Evolutionary conservation across 2,797 vertebrate genomes (phyloP), one percentile per base, ranked within the genome.

Genomic region (Silurus aristotelis): DNA sequence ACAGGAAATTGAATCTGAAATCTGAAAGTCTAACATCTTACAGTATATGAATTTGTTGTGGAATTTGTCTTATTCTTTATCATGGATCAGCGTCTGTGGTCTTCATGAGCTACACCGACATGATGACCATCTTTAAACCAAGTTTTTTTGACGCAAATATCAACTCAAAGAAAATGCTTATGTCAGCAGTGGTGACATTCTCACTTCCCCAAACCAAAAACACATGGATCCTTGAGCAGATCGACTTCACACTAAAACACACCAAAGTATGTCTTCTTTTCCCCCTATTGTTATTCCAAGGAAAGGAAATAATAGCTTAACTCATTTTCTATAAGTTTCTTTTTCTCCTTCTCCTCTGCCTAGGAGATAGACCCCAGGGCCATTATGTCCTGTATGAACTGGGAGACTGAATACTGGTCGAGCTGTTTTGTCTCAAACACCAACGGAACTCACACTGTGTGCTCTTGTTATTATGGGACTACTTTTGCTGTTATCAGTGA

Each of bases 401-500:
- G 93, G 94, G 85, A 90, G 17, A 81, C 85, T 14, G 83, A 80
- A 38, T 25, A 6, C 6, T 93, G 93, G 93, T 91, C 92, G 1
- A 86, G 67, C 0, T 95, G 94, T 55, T 89, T 80, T 80, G 67
- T 91, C 7, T 61, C 85, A 1, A 73, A 25, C 82, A 73, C 91
- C 1, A 61, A 89, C 85, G 90, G 91, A 63, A 94, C 89, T 94
- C 20, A 77, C 48, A 38, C 60, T 38, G 38, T 46, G 12, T 84
- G 83, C 61, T 66, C 27, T 25, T 84, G 94, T 88, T 88, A 88
- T 85, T 93, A 94, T 31, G 91, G 93, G 13, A 93, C 93, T 43
- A 94, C 93, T 2, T 94, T 94, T 14, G 93, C 94, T 71, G 89
- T 95, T 70, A 93, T 95, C 87, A 81, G 94, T 87, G 93, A 94